Conservation (phyloP, 2,113 vertebrate genomes). For the Benitochromis conjunctus region DNA sequence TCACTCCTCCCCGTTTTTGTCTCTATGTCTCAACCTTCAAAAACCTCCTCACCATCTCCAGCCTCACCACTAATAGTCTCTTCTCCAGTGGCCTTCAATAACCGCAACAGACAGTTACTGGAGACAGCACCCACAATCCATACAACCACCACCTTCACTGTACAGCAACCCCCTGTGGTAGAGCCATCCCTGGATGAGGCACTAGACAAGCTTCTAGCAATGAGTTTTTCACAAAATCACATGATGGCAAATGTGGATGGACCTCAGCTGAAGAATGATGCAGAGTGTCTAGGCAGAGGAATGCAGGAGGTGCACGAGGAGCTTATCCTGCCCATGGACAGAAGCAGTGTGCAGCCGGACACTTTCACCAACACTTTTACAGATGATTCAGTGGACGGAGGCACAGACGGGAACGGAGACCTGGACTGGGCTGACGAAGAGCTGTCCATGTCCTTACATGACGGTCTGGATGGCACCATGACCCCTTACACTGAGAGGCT, state of each 20-base stretch:
- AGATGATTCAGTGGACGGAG: slow-evolving; percentile 58
- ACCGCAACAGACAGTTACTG: slow-evolving; percentile 2
- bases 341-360: slow-evolving; percentile 73
- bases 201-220: slow-evolving; percentile 72
- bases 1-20: slow-evolving; percentile 35
- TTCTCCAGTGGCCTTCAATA: background rate
- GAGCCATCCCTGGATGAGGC: slow-evolving; percentile 72
- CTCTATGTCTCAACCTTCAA: slow-evolving; percentile 22
- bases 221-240: slow-evolving; percentile 60
- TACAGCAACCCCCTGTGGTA: slow-evolving; percentile 11
- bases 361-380: slow-evolving; percentile 55
- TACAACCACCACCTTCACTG: slow-evolving; percentile 20
- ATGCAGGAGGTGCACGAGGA: slow-evolving; percentile 65
- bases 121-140: background rate
- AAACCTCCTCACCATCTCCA: slow-evolving; percentile 33
- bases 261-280: background rate
- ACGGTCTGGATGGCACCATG: slow-evolving; percentile 60
- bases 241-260: background rate
- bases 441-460: slow-evolving; percentile 65
- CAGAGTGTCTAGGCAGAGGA: background rate
- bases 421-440: slow-evolving; percentile 76
- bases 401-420: slow-evolving; percentile 68
- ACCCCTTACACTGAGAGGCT: slow-evolving; percentile 71
- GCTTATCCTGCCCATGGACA: slow-evolving; percentile 66
- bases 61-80: background rate